Base-by-base conservation (phyloP, 1,140 invertebrate species). In the Ceratosolen fusciceps region DNA sequence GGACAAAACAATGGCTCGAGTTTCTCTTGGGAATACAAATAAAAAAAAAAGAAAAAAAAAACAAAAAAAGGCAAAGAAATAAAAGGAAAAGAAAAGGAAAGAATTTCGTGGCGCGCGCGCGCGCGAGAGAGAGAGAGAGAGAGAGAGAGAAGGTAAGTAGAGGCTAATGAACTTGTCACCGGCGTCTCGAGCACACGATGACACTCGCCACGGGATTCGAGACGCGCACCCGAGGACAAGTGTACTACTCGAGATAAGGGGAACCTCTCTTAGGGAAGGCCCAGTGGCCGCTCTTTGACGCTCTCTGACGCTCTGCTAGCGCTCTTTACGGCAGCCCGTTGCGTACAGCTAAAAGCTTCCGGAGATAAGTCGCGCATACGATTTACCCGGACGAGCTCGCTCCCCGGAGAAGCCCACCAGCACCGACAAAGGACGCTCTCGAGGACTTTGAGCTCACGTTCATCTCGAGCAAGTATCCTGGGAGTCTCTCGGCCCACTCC, bases 111-210 rank as follows among this genome's bases (percentile, higher is more conserved):
- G 16, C 19, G 49, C 10, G 21, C 26, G 9, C 16, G 14, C 7
- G 62, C 29, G 16, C 16, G 29, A 31, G 49, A 72, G 47, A 54
- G 54, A 34, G n/a, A n/a, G n/a, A n/a, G n/a, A n/a, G n/a, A n/a
- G n/a, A n/a, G n/a, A n/a, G n/a, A n/a, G n/a, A n/a, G n/a, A 60
- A 75, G 24, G 9, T 12, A 62, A 19, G 31, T 29, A 76, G 21
- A 77, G 65, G 74, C 74, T 77, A 70, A 76, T 76, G 74, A 76
- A 76, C 74, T 68, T 49, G 62, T 68, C 74, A 54, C 12, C 34
- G 72, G 2, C 21, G 31, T 2, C 29, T 29, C 9, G 19, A 2
- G 39, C 21, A 31, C 16, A 54, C 9, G 0, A n/a, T n/a, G n/a
- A n/a, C n/a, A n/a, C n/a, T n/a, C n/a, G n/a, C n/a, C n/a, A n/a